Base-by-base conservation (phyloP, 2,888 invertebrate species). In the Bellardia pandia region DNA sequence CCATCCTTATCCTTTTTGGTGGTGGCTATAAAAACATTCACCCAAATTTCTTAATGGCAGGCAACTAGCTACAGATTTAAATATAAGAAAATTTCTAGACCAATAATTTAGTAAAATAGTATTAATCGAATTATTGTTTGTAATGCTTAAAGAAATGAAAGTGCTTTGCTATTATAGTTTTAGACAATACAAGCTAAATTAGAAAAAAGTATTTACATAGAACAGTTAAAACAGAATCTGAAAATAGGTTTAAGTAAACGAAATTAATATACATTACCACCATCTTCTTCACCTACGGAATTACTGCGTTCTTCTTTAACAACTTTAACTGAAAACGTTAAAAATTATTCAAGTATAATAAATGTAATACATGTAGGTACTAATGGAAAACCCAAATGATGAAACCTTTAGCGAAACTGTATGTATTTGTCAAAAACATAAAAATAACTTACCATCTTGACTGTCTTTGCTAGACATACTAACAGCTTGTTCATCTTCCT, bases 401-500 rank as follows among this genome's bases (percentile, higher is more conserved):
- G 3, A 33, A 33, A 56, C 37, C 30, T 45, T 56, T 16, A 9
- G 5, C 3, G 14, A 2, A 30, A n/a, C 6, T 42, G 9, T 42
- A 45, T 11, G 3, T 2, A 13, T 2, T 16, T 8, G 2, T 6
- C 14, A 33, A 56, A n/a, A 64, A 14, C 11, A 13, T 62, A n/a
- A 6, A 37, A 45, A 11, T 2, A 48, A 92, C 91, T 94, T 94
- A 90, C 94, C 94, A 86, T 94, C 94, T 86, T 94, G 93, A 48
- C 94, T 94, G 90, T 94, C 94, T 72, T 94, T 93, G 83, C 94
- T 94, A 2, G 94, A 94, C 48, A 94, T 62, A 78, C 93, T 93
- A 33, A 92, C 92, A 45, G 92, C 95, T 89, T 95, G 95, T 81
- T 95, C 95, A 79, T 95, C 95, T 86, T 95, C 95, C 13, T 96